Base-by-base conservation (phyloP, 2,888 invertebrate genomes). In the Nomada hirtipes region DNA sequence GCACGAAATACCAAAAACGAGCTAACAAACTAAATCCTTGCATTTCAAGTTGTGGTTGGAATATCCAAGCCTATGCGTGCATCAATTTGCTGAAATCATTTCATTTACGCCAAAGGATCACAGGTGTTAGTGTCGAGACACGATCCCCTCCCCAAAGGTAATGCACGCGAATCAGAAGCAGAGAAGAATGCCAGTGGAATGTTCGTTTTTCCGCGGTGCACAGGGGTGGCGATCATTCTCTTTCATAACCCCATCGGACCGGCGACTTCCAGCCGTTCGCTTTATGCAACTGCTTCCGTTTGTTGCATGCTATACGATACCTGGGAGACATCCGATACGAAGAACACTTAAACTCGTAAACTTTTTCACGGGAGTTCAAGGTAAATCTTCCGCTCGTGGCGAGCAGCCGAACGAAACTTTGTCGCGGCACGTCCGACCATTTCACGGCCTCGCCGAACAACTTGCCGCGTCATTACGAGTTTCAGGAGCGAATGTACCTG, bases 321-420 rank as follows among this genome's bases (percentile, higher is more conserved):
- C 88, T 83, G 69, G 47, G 86, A 84, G 87, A 89, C 86, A 84
- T 89, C 86, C 82, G 88, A 89, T 89, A 89, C 87, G 83, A 78
- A 81, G 86, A 89, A 86, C 89, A 86, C 89, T 90, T 87, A 90
- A 90, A 89, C 86, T 89, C 79, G 79, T 64, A 79, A 89, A 89
- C 81, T 89, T 88, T 88, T 86, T 83, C 80, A 52, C 73, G 72
- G 83, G 73, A 52, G 70, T 60, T 78, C 79, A 85, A 73, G 75
- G 88, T 77, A 79, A 88, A 88, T 88, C 82, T 85, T 63, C 72
- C 75, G 80, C 74, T 59, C 64, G 53, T 63, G 61, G 78, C 44
- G 70, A 65, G 69, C 81, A 76, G 79, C 72, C 76, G 55, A 76
- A 78, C 61, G 69, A 86, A 86, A 85, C 74, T 88, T 88, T 65